A percentile compares a stretch with the other conserved stretches of the same genome.
Evolutionary conservation across 2,113 vertebrate species (phyloP).

Genomic region (Boulengeromyrus knoepffleri): DNA sequence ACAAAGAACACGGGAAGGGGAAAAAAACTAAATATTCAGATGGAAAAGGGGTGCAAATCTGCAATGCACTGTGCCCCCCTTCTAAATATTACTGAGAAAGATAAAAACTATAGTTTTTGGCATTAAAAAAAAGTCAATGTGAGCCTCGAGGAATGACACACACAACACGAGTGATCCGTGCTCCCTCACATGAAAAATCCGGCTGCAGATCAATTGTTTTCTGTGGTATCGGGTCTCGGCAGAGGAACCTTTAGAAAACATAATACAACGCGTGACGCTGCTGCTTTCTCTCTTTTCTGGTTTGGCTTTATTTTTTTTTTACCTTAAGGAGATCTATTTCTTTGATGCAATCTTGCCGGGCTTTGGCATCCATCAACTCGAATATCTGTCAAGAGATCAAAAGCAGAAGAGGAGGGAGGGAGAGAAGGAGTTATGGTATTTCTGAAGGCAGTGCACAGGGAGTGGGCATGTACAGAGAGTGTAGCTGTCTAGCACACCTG

Average conservation of each 20-base stretch:
- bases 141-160: conserved; percentile 56
- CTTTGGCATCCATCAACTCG: conserved; percentile 99
- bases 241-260: conserved; percentile 65
- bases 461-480: background rate
- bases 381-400: conserved; percentile 87
- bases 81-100: conserved; percentile 48
- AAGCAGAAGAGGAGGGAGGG: conserved; percentile 33
- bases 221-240: conserved; percentile 64
- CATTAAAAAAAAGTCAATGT: conserved; percentile 54
- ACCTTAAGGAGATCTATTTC: conserved; percentile 99
- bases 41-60: conserved; percentile 44
- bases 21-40: conserved; percentile 45
- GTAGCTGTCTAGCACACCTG: conserved; percentile 7
- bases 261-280: conserved; percentile 50
- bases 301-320: conserved; percentile 48
- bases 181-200: conserved; percentile 39
- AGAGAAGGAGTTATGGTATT: conserved; percentile 7
- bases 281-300: conserved; percentile 55
- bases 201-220: conserved; percentile 69
- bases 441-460: conserved; percentile 3
- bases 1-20: conserved; percentile 16
- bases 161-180: conserved; percentile 35
- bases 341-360: conserved; percentile 99
- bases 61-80: conserved; percentile 41
- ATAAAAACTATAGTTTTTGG: conserved; percentile 50